These are phyloP conservation scores for Caenorhabditis doughertyi DNA, from an alignment of 2,888 invertebrate species.

Conservation along the genomic window DNA sequence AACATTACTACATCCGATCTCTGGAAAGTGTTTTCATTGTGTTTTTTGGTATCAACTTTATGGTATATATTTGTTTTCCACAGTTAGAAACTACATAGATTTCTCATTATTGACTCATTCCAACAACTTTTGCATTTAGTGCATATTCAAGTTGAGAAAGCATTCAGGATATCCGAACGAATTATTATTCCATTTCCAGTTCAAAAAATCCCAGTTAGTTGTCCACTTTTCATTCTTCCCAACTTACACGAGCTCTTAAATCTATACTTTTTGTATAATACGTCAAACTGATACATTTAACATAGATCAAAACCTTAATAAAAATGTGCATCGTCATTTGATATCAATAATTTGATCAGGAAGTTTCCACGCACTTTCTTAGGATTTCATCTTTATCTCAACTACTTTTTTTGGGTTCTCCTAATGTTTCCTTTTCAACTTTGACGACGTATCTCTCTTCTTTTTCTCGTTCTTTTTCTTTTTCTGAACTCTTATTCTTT, in stretches of 20 bases:
- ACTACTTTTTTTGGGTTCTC: slow-evolving; percentile 12
- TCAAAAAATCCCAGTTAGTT: too few relatives aligned
- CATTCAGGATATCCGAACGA: not conserved
- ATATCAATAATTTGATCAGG: slow-evolving; percentile 15
- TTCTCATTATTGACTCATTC: too few relatives aligned
- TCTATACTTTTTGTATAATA: not conserved
- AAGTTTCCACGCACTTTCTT: slow-evolving; percentile 34
- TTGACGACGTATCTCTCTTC: slow-evolving; percentile 2
- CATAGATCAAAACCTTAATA: slow-evolving; percentile 18
- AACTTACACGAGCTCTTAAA: not conserved
- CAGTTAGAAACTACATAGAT: too few relatives aligned
- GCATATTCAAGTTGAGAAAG: too few relatives aligned
- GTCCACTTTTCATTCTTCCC: too few relatives aligned
- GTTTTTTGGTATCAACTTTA: too few relatives aligned
- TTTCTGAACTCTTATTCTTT: not conserved
- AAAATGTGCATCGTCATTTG: not conserved
- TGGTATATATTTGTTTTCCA: too few relatives aligned
- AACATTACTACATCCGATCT: not conserved
- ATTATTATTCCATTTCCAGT: too few relatives aligned
- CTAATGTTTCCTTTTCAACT: not conserved
- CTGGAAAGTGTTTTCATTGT: too few relatives aligned
- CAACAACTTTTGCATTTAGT: too few relatives aligned
- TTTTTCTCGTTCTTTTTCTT: slow-evolving; percentile 7
- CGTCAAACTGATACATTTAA: not conserved
- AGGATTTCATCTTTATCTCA: not conserved